Evolutionary conservation across 1,140 invertebrate genomes (phyloP).

Genomic region (Musca vetustissima): DNA sequence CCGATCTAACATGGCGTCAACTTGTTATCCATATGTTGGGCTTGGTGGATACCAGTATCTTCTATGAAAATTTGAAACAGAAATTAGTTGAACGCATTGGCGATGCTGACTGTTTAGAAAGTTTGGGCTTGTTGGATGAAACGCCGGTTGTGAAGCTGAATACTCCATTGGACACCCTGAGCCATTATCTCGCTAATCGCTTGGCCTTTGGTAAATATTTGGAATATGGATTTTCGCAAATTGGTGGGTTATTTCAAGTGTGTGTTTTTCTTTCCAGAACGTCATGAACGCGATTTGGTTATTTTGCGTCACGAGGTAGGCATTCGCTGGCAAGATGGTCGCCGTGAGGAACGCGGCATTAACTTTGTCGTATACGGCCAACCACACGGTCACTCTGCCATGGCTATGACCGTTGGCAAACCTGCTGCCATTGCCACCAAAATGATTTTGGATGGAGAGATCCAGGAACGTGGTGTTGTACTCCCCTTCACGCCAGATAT

Average conservation of each 20-base stretch:
- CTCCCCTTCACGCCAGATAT: conserved; percentile 88
- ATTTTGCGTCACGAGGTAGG: conserved; percentile 92
- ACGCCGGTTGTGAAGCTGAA: conserved; percentile 80
- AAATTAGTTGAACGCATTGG: conserved; percentile 77
- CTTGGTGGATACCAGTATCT: conserved; percentile 81
- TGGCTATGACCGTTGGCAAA: conserved; percentile 96
- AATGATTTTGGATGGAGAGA: conserved; percentile 96
- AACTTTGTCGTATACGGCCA: conserved; percentile 95
- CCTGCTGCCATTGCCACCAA: conserved; percentile 94
- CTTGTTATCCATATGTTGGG: conserved; percentile 86
- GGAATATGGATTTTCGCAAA: not conserved
- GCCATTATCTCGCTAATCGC: conserved; percentile 84
- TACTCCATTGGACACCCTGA: conserved; percentile 90
- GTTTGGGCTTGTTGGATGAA: conserved; percentile 84
- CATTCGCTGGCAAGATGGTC: conserved; percentile 88
- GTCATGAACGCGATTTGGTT: conserved; percentile 88
- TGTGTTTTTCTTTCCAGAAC: conserved; percentile 56
- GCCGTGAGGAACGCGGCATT: conserved; percentile 80
- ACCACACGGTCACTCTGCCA: conserved; percentile 84
- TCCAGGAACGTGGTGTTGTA: conserved; percentile 90
- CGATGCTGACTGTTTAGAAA: conserved; percentile 73
- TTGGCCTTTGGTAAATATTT: conserved; percentile 71
- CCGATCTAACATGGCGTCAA: conserved; percentile 94
- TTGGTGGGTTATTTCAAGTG: not conserved
- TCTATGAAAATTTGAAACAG: conserved; percentile 90